phyloP scores from a whole-genome alignment of 2,888 invertebrate species.

The Eupithecia exiguata region DNA sequence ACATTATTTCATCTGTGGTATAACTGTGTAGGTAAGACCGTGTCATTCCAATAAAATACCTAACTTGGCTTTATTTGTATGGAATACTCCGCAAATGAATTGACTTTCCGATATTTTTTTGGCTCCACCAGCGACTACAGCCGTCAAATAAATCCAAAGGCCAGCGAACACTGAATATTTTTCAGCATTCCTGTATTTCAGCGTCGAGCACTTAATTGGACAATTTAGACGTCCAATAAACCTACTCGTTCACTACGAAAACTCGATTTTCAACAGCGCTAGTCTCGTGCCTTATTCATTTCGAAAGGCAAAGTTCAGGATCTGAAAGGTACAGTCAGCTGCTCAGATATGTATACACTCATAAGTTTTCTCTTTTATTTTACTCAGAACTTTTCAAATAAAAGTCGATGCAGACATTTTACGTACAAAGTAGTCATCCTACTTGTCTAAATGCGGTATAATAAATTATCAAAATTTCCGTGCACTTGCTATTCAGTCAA shows the following conservation, averaged over 20 bases:
- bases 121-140: background rate
- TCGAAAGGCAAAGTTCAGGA: slow-evolving; percentile 11
- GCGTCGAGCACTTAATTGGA: slow-evolving; percentile 23
- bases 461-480: too few species aligned
- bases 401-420: too few species aligned
- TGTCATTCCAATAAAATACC: background rate
- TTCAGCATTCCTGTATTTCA: background rate
- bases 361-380: too few species aligned
- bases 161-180: slow-evolving; percentile 14
- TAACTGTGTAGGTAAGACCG: background rate
- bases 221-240: slow-evolving; percentile 17
- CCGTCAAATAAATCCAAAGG: slow-evolving; percentile 12
- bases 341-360: too few species aligned
- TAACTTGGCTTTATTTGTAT: background rate
- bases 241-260: slow-evolving; percentile 2
- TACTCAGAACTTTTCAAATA: too few species aligned
- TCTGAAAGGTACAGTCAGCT: too few species aligned
- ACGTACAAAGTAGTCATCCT: too few species aligned
- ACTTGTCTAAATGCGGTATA: too few species aligned
- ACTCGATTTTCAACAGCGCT: slow-evolving; percentile 5
- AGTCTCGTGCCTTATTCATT: slow-evolving; percentile 1
- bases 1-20: too few species aligned
- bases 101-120: slow-evolving; percentile 13
- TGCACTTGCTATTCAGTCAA: too few species aligned
- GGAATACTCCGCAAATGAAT: slow-evolving; percentile 9